Percentiles rank a stretch among this genome's conserved stretches.
These are phyloP conservation scores for Sebastes wilsoni DNA, from an alignment of 2,797 vertebrate species.

Conservation along the genomic window DNA sequence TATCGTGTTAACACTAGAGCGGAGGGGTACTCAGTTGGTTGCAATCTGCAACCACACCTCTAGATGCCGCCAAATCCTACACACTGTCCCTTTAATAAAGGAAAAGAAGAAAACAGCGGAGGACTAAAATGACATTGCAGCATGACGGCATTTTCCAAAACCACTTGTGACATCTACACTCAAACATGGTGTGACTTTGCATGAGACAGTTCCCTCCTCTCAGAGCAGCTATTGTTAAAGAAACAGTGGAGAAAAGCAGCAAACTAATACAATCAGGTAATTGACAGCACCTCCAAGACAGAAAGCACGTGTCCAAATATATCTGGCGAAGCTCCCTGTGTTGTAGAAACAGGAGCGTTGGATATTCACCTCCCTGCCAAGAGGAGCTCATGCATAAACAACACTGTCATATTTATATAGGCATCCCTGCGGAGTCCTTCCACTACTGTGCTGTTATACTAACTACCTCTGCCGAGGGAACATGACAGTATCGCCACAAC, in stretches of 20 bases:
- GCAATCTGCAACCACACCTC: too few relatives aligned
- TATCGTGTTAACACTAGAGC: too few relatives aligned
- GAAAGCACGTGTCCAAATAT: conserved; percentile 42
- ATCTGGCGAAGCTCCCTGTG: conserved; percentile 48
- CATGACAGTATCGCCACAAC: conserved; percentile 78
- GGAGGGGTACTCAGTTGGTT: too few relatives aligned
- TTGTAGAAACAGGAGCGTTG: conserved; percentile 54
- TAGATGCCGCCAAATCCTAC: background rate
- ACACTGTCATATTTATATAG: conserved; percentile 77
- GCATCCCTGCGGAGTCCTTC: conserved; percentile 66
- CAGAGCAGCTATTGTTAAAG: conserved; percentile 13
- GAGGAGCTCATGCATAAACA: conserved; percentile 81
- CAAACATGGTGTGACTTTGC: conserved; percentile 13
- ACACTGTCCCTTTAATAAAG: conserved; percentile 10
- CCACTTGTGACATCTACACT: conserved; percentile 1
- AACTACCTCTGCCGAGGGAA: conserved; percentile 72
- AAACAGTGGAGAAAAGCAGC: conserved; percentile 33
- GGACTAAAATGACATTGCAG: background rate
- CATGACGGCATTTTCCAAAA: conserved; percentile 11
- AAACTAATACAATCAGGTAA: conserved; percentile 49
- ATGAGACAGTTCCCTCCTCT: conserved; percentile 20
- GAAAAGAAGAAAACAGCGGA: background rate
- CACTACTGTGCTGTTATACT: conserved; percentile 66
- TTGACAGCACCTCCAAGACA: conserved; percentile 49
- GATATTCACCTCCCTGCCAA: conserved; percentile 69